Evolutionary conservation across 2,888 invertebrate genomes (phyloP), one percentile per base, ranked within the genome.

Genomic region (Hemicrepidius hirtus): DNA sequence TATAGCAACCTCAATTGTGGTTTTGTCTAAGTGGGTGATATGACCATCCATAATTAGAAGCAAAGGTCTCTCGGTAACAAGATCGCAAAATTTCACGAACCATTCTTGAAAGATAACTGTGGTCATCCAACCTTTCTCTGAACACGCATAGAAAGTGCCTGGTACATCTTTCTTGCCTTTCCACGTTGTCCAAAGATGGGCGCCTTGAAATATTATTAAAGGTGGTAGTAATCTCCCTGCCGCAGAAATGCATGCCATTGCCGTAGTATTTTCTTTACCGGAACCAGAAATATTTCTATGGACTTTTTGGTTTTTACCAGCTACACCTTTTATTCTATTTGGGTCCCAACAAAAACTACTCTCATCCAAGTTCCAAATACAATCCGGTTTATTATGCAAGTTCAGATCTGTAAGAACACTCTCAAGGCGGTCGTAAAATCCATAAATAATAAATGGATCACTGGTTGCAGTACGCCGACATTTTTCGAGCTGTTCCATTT

Each of bases 131-230:
- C 68, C 68, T 63, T 63, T 46, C 1, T 9, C 4, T 7, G 68
- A 69, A 32, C 46, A 50, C 10, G 68, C 37, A 21, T 69, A 69
- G 12, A 68, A 37, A 3, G 66, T 66, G 7, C n/a, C 10, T n/a
- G 7, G 7, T 24, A 18, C 28, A 41, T 24, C 18, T 5, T 32
- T n/a, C n/a, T n/a, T n/a, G n/a, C n/a, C n/a, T n/a, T n/a, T n/a
- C n/a, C n/a, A n/a, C n/a, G n/a, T n/a, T n/a, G n/a, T n/a, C n/a
- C n/a, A n/a, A n/a, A n/a, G n/a, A n/a, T n/a, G n/a, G n/a, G n/a
- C n/a, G n/a, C n/a, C n/a, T n/a, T n/a, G n/a, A n/a, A n/a, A n/a
- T n/a, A n/a, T n/a, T n/a, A n/a, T n/a, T n/a, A n/a, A n/a, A n/a
- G n/a, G n/a, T n/a, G n/a, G n/a, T n/a, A n/a, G n/a, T n/a, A n/a